These are phyloP conservation scores for Crematogaster levior DNA, from an alignment of 2,888 invertebrate species.

Conservation along the genomic window DNA sequence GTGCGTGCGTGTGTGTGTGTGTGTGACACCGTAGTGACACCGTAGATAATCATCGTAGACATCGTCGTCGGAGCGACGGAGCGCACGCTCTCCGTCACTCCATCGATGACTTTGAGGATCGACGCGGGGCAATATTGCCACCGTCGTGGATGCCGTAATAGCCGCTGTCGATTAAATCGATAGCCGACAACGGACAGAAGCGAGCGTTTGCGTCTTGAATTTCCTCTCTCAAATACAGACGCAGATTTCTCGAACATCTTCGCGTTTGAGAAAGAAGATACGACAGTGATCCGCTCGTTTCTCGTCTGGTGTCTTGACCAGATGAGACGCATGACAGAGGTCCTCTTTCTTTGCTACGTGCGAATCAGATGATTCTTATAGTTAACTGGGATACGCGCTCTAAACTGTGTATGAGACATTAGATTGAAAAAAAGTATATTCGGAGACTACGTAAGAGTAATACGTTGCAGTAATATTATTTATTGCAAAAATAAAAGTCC, in stretches of 20 bases:
- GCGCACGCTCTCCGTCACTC: neutral
- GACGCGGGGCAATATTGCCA: conserved; percentile 12
- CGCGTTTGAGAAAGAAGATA: conserved; percentile 4
- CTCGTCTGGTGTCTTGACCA: conserved; percentile 10
- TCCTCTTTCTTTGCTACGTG: neutral
- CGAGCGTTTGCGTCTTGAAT: conserved; percentile 2
- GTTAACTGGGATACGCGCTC: neutral
- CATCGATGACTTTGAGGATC: conserved; percentile 7
- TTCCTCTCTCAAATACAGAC: neutral
- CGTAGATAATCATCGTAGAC: conserved; percentile 63
- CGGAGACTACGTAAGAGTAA: neutral
- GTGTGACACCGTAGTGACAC: conserved; percentile 64
- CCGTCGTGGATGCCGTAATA: conserved; percentile 21
- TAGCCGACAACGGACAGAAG: neutral
- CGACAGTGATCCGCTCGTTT: neutral
- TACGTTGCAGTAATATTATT: neutral
- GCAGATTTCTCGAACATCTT: conserved; percentile 4
- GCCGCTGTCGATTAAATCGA: conserved; percentile 37
- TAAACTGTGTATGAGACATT: neutral
- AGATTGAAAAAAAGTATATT: neutral
- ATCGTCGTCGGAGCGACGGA: conserved; percentile 27
- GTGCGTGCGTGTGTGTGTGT: conserved; percentile 57
- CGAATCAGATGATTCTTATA: neutral
- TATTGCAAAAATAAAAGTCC: neutral
- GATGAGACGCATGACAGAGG: conserved; percentile 12